These are phyloP conservation scores for Asarcornis scutulata DNA, from an alignment of 2,113 vertebrate species.

Conservation along the genomic window DNA sequence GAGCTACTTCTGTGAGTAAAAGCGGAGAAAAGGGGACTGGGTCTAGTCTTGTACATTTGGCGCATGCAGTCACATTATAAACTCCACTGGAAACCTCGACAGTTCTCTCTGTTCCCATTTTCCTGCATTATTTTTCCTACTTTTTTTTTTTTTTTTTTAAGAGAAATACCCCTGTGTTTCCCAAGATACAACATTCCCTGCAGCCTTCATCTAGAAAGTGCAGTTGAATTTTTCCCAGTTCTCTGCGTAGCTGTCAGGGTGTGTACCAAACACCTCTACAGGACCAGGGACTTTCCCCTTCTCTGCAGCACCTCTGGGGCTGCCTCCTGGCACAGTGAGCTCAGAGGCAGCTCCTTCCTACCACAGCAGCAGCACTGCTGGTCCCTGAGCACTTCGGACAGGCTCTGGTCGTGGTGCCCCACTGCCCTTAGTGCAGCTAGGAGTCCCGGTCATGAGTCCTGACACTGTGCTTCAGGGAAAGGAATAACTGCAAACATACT, in stretches of 20 bases:
- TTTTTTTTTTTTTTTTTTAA: rapidly evolving
- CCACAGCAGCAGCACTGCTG: rapidly evolving
- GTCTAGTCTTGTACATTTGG: rapidly evolving
- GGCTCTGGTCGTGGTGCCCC: not conserved
- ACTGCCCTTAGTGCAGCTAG: not conserved
- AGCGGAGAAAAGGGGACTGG: not conserved
- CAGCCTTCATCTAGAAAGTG: not conserved
- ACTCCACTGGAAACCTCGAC: not conserved
- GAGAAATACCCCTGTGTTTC: not conserved
- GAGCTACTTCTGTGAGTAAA: not conserved
- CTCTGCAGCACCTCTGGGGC: not conserved
- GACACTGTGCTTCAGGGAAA: not conserved
- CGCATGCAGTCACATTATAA: not conserved
- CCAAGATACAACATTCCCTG: not conserved
- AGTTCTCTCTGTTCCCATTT: rapidly evolving
- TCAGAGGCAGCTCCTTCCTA: not conserved
- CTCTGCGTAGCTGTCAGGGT: rapidly evolving
- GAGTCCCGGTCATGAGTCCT: not conserved
- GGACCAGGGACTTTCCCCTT: not conserved
- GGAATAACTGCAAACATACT: not conserved
- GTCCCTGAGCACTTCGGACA: rapidly evolving
- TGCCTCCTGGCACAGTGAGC: not conserved
- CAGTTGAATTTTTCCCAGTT: not conserved
- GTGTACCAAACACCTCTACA: rapidly evolving
- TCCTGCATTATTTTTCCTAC: not conserved